Base-by-base conservation (phyloP, 2,888 invertebrate genomes). In the Drosophila melanosoma region DNA sequence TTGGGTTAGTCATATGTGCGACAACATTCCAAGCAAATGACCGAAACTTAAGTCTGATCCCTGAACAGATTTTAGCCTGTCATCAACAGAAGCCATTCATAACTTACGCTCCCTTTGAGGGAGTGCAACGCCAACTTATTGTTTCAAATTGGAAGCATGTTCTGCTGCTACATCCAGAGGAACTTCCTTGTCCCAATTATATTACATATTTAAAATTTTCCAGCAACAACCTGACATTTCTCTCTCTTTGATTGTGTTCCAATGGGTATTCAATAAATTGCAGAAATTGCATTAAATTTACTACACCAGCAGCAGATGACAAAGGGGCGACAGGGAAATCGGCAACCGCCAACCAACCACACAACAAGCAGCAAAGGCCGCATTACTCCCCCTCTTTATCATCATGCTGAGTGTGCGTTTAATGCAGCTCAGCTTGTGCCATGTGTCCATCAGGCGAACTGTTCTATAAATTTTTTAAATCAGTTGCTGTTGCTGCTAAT, bases 251-350 rank as follows among this genome's bases (percentile, higher is more conserved):
- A 17, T 15, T 63, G 42, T 33, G 26, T 49, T 10, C 51, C 65
- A 54, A 42, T 66, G 42, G 45, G 61, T 62, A 69, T 66, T 69
- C 68, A 65, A 76, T 79, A 58, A 74, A 74, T 74, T 51, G 57
- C 69, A 53, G 66, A 53, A 74, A 71, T 71, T 65, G 57, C 65
- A 64, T 70, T 74, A 63, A 82, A 65, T 69, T 72, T 57, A 61
- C 52, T 68, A 54, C 63, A 70, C 48, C n/a, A 45, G 42, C 78
- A 60, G 59, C 32, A 72, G 7, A 36, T 33, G 51, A 29, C 38
- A 62, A 42, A 40, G 38, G 53, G 49, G 42, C 32, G 26, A 49
- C 49, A 57, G 32, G 57, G 17, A 66, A 59, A 40, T 51, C 52
- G 48, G 40, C 48, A 38, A 17, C 38, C 26, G 12, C 7, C 38